phyloP scores from a whole-genome alignment of 2,113 vertebrate genomes.

The Danio rerio region DNA sequence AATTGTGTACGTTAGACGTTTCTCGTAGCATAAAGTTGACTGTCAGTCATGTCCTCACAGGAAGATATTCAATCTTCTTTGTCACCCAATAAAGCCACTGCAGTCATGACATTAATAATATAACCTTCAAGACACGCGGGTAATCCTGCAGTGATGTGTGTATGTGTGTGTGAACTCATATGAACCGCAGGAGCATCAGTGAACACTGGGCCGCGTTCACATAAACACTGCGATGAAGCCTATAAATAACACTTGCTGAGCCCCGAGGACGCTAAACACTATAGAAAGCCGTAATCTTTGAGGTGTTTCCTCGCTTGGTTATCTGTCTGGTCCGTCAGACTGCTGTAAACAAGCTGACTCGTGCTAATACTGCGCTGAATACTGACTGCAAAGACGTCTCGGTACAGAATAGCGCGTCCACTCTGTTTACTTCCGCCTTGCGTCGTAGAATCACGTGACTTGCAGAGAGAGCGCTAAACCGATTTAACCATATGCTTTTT shows the following conservation, averaged over 20 bases:
- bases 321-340: not conserved
- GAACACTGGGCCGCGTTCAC: not conserved
- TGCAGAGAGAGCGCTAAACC: no score
- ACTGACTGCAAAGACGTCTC: not conserved
- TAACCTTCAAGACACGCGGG: not conserved
- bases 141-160: not conserved
- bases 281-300: not conserved
- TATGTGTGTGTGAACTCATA: not conserved
- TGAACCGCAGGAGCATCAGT: not conserved
- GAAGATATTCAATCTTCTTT: not conserved
- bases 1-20: not conserved
- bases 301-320: not conserved
- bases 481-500: no score
- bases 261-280: not conserved
- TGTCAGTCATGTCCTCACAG: not conserved
- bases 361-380: not conserved
- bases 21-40: not conserved
- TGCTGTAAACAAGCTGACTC: not conserved
- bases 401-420: not conserved
- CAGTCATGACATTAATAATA: not conserved
- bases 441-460: not conserved
- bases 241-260: not conserved
- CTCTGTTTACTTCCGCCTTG: slow-evolving; percentile 14
- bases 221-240: not conserved
- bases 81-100: not conserved